Base-by-base conservation (phyloP, 2,888 invertebrate species). In the Xestia rhomboidea region DNA sequence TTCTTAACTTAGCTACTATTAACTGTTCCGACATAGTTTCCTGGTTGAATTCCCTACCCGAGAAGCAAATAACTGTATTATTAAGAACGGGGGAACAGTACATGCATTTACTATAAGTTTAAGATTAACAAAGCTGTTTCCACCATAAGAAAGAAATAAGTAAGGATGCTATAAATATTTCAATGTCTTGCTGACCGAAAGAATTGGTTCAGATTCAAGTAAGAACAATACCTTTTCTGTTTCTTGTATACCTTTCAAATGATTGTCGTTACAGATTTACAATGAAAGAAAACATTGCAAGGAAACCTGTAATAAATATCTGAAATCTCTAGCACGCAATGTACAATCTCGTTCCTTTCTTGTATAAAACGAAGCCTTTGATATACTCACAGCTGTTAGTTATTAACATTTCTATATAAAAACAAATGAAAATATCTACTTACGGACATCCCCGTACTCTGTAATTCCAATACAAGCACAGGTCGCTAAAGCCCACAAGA, bases 381-480 rank as follows among this genome's bases (percentile, higher is more conserved):
- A 82, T 13, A 18, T 34, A 11, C 1, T 49, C 8, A 46, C 15
- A 15, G 8, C 11, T 46, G 3, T 24, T 5, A 3, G 5, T 21
- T n/a, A 60, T 30, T 30, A 18, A 24, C 0, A 41, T 46, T 51
- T 46, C 0, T 7, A 18, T 1, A 8, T 1, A 62, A 18, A 60
- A 60, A 10, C 0, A 27, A 60, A 44, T 27, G 0, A 1, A 27
- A 18, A 24, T 54, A 3, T 18, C 1, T 60, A 85, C 87, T 81
- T 76, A 85, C 85, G 73, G 2, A 84, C 62, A 38, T 87, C 81
- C 0, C 85, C 85, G n/a, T 85, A 85, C 2, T 81, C 85, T 1
- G 71, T 41, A 15, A 85, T 78, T 0, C 27, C 68, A 18, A 85
- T 85, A 44, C 63, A 76, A 15, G 49, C 10, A 44, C 85, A 84